These are phyloP conservation scores for Patiria miniata DNA, from an alignment of 35 echinoderm and acorn worm genomes.

Conservation along the genomic window DNA sequence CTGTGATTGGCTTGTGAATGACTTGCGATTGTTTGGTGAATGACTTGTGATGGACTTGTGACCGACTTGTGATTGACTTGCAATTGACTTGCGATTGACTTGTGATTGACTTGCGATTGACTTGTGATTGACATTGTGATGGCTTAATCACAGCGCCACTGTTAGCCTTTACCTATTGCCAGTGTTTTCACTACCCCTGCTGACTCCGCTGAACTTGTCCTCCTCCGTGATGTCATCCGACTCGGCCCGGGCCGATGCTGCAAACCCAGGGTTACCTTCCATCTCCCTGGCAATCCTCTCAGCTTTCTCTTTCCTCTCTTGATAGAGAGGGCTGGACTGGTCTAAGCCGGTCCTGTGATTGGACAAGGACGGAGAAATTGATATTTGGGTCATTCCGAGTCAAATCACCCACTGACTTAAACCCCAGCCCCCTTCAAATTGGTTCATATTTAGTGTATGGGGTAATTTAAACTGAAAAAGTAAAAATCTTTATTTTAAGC, in stretches of 20 bases:
- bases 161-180: conserved; percentile 19
- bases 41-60: no score
- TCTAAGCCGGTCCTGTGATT: conserved; percentile 64
- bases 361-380: neutral
- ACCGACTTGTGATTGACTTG: no score
- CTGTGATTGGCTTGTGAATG: no score
- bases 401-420: neutral
- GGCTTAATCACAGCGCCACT: no score
- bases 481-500: neutral
- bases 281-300: conserved; percentile 69
- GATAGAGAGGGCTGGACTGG: conserved; percentile 63
- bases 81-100: no score
- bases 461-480: neutral
- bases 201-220: conserved; percentile 71
- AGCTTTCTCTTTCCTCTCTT: conserved; percentile 59
- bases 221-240: conserved; percentile 67
- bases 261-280: conserved; percentile 40
- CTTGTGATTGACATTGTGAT: no score
- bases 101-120: no score
- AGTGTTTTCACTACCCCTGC: conserved; percentile 13
- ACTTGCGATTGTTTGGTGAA: no score
- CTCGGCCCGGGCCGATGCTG: conserved; percentile 30
- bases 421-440: no score
- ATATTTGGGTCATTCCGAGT: neutral
- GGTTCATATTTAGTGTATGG: no score